Conservation (phyloP, 2,888 invertebrate genomes). For the Spodoptera exigua region DNA sequence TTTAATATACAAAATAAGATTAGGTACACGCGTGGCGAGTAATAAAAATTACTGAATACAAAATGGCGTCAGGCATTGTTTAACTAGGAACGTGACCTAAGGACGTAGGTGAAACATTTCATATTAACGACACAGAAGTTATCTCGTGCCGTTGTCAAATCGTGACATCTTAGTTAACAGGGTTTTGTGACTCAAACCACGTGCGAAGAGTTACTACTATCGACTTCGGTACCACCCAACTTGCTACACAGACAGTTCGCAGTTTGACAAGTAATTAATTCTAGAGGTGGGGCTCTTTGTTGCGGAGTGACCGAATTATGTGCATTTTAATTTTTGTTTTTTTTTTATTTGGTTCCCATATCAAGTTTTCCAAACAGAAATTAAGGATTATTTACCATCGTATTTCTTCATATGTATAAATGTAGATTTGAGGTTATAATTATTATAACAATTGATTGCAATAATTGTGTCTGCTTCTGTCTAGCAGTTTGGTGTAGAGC, state of each 20-base stretch:
- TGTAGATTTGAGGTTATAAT: too few species aligned
- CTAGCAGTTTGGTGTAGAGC: too few species aligned
- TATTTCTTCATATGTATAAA: too few species aligned
- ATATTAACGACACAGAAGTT: slow-evolving; percentile 59
- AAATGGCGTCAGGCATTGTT: slow-evolving; percentile 9
- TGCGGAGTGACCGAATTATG: slow-evolving; percentile 31
- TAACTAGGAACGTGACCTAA: slow-evolving; percentile 37
- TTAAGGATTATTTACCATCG: too few species aligned
- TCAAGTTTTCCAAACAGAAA: too few species aligned
- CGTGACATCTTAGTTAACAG: slow-evolving; percentile 58
- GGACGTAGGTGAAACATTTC: slow-evolving; percentile 51
- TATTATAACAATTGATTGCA: too few species aligned
- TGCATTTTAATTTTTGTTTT: slow-evolving; percentile 27
- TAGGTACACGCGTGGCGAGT: too few species aligned
- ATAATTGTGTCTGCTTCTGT: too few species aligned
- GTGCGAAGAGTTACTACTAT: slow-evolving; percentile 64
- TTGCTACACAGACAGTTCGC: slow-evolving; percentile 63
- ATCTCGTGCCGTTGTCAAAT: slow-evolving; percentile 57
- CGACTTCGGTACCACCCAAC: slow-evolving; percentile 61
- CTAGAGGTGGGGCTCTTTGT: slow-evolving; percentile 35
- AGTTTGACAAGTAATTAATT: slow-evolving; percentile 67
- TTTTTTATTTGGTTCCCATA: background rate
- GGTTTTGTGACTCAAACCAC: slow-evolving; percentile 64
- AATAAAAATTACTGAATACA: slow-evolving; percentile 11
- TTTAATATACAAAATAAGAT: too few species aligned